These are phyloP conservation scores for Scomber colias DNA, from an alignment of 2,113 vertebrate species.

Conservation along the genomic window DNA sequence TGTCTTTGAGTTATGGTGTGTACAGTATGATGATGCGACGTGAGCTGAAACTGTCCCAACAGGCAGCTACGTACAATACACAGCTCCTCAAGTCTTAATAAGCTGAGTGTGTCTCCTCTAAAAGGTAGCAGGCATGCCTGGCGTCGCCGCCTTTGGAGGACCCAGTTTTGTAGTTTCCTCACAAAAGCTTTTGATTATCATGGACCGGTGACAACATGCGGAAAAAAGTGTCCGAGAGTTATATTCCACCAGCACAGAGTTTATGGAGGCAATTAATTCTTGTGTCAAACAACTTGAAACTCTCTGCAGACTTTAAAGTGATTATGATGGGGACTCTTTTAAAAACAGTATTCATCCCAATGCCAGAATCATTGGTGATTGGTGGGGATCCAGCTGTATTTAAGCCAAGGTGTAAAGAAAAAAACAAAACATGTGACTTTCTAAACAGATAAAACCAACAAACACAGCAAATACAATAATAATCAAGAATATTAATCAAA, in stretches of 20 bases:
- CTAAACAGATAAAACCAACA: too few relatives aligned
- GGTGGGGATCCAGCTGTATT: conserved; percentile 7
- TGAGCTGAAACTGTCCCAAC: conserved; percentile 34
- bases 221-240: conserved; percentile 24
- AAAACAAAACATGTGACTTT: neutral
- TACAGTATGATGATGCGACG: conserved; percentile 2
- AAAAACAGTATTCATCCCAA: conserved; percentile 7
- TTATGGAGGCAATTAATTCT: neutral
- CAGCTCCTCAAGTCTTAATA: conserved; percentile 40
- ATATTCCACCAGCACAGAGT: conserved; percentile 9
- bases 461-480: too few relatives aligned
- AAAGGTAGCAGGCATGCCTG: conserved; percentile 23
- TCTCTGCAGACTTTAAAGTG: conserved; percentile 3
- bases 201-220: conserved; percentile 2
- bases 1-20: conserved; percentile 13
- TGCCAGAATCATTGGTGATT: conserved; percentile 11
- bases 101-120: conserved; percentile 29
- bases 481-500: too few relatives aligned
- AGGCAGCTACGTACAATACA: conserved; percentile 10
- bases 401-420: neutral
- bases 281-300: conserved; percentile 24
- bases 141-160: conserved; percentile 31
- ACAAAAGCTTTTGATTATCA: conserved; percentile 48
- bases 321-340: neutral
- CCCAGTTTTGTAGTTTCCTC: conserved; percentile 26